A percentile compares a stretch with the other conserved stretches of the same genome.
These are phyloP conservation scores for Microctonus brassicae DNA, from an alignment of 2,888 invertebrate genomes.

Conservation along the genomic window DNA sequence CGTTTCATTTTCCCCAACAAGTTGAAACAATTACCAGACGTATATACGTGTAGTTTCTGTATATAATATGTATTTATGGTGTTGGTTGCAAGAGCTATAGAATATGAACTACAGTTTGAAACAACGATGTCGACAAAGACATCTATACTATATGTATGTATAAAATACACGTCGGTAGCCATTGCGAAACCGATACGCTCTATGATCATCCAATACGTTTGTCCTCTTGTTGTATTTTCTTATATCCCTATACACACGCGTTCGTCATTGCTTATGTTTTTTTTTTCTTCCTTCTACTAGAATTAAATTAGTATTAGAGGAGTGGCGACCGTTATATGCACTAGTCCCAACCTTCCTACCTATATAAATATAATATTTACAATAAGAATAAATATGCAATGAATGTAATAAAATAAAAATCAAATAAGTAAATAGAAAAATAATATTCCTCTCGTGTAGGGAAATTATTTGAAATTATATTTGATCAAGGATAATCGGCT, in stretches of 20 bases:
- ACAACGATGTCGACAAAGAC: slow-evolving; percentile 15
- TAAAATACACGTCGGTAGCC: slow-evolving; percentile 40
- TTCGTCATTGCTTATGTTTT: slow-evolving; percentile 19
- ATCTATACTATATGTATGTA: no score
- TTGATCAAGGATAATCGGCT: not conserved
- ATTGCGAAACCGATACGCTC: slow-evolving; percentile 41
- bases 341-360: not conserved
- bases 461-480: not conserved
- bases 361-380: not conserved
- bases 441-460: not conserved
- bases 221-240: not conserved
- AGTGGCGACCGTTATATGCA: not conserved
- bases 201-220: slow-evolving; percentile 33
- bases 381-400: not conserved
- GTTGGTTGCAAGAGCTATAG: slow-evolving; percentile 26
- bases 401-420: not conserved
- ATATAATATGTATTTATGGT: not conserved
- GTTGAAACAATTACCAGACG: slow-evolving; percentile 43
- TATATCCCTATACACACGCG: slow-evolving; percentile 2
- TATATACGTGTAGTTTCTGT: not conserved
- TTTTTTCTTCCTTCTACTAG: not conserved
- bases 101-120: not conserved
- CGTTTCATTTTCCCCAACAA: not conserved
- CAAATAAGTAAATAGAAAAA: not conserved
- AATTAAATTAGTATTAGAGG: not conserved